Evolutionary conservation across 2,888 invertebrate genomes (phyloP).

Genomic region (Rhodophaea formosa): DNA sequence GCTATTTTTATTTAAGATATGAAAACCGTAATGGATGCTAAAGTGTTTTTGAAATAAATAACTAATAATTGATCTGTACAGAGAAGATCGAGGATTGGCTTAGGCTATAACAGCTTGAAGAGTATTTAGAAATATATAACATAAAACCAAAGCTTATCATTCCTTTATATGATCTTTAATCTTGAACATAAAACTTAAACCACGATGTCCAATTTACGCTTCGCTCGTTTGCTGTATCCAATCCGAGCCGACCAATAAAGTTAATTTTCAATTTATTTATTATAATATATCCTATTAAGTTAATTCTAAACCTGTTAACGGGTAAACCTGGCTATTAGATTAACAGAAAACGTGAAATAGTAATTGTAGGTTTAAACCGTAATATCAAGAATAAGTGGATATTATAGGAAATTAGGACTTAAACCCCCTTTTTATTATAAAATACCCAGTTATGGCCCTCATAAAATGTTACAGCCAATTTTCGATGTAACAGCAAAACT

Average conservation of each 20-base stretch:
- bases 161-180: no score
- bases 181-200: no score
- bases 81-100: no score
- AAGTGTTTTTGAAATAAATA: no score
- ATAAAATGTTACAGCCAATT: slow-evolving; percentile 22
- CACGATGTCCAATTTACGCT: no score
- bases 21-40: no score
- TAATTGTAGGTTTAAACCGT: slow-evolving; percentile 8
- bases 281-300: neutral
- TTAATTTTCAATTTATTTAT: slow-evolving; percentile 14
- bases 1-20: no score
- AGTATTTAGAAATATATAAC: no score
- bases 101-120: no score
- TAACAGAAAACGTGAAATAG: slow-evolving; percentile 18
- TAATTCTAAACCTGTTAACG: neutral
- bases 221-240: neutral
- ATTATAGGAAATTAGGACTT: slow-evolving; percentile 20
- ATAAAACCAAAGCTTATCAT: no score
- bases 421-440: slow-evolving; percentile 15
- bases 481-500: slow-evolving; percentile 19
- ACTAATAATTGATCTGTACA: no score
- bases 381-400: neutral
- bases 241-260: neutral
- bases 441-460: slow-evolving; percentile 22
- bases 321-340: slow-evolving; percentile 6